A percentile compares a stretch with the other conserved stretches of the same genome.
Conservation (phyloP, 1,140 invertebrate genomes). For the Telenomus remus region DNA sequence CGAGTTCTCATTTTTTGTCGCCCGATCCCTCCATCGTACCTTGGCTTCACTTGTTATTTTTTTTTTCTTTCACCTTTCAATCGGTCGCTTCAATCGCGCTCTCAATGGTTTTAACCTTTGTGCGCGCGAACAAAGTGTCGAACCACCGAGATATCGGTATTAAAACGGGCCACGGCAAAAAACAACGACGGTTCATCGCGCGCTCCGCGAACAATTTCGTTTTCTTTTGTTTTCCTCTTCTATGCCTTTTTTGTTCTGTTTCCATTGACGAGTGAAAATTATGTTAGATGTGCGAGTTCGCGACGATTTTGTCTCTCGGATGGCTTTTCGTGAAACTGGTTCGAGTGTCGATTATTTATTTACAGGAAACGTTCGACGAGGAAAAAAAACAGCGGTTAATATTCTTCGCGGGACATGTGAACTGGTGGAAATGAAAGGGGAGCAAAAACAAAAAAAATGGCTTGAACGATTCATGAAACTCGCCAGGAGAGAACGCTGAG, state of each 20-base stretch:
- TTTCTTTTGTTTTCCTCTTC: not conserved
- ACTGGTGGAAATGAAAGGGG: too few relatives aligned
- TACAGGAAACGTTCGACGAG: too few relatives aligned
- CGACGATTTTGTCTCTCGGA: not conserved
- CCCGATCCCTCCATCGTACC: slow-evolving; percentile 15
- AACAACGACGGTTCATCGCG: slow-evolving; percentile 4
- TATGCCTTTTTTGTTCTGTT: too few relatives aligned
- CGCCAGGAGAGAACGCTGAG: too few relatives aligned
- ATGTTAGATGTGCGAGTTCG: not conserved
- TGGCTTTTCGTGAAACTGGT: not conserved
- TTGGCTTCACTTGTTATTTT: slow-evolving; percentile 34
- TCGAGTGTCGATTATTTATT: not conserved
- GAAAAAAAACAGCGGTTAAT: too few relatives aligned
- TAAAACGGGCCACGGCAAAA: slow-evolving; percentile 19
- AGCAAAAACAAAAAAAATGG: too few relatives aligned
- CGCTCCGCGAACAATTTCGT: not conserved
- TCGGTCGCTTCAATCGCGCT: slow-evolving; percentile 23
- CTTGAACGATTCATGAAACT: too few relatives aligned
- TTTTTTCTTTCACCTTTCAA: slow-evolving; percentile 38
- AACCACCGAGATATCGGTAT: slow-evolving; percentile 36
- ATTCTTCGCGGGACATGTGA: too few relatives aligned
- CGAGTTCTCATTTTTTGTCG: slow-evolving; percentile 16
- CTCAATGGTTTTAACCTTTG: slow-evolving; percentile 42
- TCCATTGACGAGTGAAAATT: not conserved
- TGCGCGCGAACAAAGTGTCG: slow-evolving; percentile 35